Evolutionary conservation across 2,888 invertebrate genomes (phyloP).

Genomic region (Cheilosia scutellata): DNA sequence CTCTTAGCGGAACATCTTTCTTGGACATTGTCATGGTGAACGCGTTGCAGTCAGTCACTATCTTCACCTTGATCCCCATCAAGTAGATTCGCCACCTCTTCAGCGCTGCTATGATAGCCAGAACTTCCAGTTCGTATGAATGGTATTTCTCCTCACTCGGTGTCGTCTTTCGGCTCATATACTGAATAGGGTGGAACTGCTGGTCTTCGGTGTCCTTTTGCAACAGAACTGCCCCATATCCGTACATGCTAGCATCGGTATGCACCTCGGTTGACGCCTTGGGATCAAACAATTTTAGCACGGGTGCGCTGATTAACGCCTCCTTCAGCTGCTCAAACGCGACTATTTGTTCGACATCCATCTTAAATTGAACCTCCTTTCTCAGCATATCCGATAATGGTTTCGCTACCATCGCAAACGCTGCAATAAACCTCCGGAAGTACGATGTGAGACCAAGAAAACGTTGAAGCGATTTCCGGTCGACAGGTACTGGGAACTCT

Average conservation of each 20-base stretch:
- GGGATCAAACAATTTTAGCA: slow-evolving; percentile 46
- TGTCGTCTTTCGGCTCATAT: slow-evolving; percentile 70
- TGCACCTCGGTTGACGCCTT: slow-evolving; percentile 52
- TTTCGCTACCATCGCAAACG: slow-evolving; percentile 21
- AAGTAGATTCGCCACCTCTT: slow-evolving; percentile 43
- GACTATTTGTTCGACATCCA: slow-evolving; percentile 63
- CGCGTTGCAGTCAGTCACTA: slow-evolving; percentile 74
- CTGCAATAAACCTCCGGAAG: slow-evolving; percentile 55
- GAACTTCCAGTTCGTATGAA: slow-evolving; percentile 7
- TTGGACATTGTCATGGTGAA: slow-evolving; percentile 56
- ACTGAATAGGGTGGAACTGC: slow-evolving; percentile 56
- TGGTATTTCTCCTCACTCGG: slow-evolving; percentile 72
- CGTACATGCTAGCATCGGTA: slow-evolving; percentile 54
- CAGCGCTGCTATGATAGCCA: too few relatives aligned
- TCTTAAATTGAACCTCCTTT: slow-evolving; percentile 76
- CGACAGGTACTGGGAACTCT: slow-evolving; percentile 55
- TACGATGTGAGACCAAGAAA: slow-evolving; percentile 71
- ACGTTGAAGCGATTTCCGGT: slow-evolving; percentile 66
- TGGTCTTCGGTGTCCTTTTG: slow-evolving; percentile 67
- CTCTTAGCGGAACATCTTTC: slow-evolving; percentile 14
- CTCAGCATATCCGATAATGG: slow-evolving; percentile 61
- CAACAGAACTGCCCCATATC: slow-evolving; percentile 64
- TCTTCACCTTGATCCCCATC: slow-evolving; percentile 61
- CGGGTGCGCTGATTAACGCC: slow-evolving; percentile 13
- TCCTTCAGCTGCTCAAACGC: slow-evolving; percentile 66